A percentile compares a stretch with the other conserved stretches of the same genome.
These are phyloP conservation scores for Hormaphis cornu DNA, from an alignment of 1,140 invertebrate genomes.

Conservation along the genomic window DNA sequence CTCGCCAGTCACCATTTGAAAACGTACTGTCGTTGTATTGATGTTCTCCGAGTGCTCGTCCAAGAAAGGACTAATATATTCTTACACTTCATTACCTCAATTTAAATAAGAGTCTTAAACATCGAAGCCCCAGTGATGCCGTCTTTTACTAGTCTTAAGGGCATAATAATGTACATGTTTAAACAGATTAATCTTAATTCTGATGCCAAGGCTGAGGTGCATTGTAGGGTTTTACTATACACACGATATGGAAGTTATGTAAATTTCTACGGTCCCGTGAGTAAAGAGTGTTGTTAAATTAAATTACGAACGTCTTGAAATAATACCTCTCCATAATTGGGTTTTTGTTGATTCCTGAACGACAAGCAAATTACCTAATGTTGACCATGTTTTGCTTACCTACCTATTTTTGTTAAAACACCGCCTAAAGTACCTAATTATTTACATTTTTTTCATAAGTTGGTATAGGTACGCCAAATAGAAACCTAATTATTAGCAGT, in stretches of 20 bases:
- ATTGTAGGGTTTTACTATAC: slow-evolving; percentile 34
- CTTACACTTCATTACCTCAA: not conserved
- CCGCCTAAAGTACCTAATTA: too few species aligned
- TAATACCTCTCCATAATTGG: not conserved
- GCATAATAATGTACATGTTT: slow-evolving; percentile 26
- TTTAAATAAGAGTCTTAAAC: slow-evolving; percentile 20
- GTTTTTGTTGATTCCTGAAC: not conserved
- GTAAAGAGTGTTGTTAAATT: not conserved
- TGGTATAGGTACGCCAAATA: too few species aligned
- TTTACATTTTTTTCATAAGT: too few species aligned
- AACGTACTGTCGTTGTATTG: not conserved
- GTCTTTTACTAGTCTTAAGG: slow-evolving; percentile 7
- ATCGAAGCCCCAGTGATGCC: slow-evolving; percentile 14
- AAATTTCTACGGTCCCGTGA: not conserved
- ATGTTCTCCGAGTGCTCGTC: not conserved
- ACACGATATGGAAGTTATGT: slow-evolving; percentile 4
- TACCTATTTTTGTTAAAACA: too few species aligned
- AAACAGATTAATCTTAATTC: slow-evolving; percentile 54
- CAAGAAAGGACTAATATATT: slow-evolving; percentile 12
- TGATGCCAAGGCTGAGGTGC: slow-evolving; percentile 53
- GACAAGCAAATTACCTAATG: too few species aligned
- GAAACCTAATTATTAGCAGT: too few species aligned
- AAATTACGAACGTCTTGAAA: not conserved
- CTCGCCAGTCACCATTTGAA: not conserved
- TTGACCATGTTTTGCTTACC: too few species aligned